Evolutionary conservation across 1,140 invertebrate genomes (phyloP), one percentile per base, ranked within the genome.

Genomic region (Heliconius congener): DNA sequence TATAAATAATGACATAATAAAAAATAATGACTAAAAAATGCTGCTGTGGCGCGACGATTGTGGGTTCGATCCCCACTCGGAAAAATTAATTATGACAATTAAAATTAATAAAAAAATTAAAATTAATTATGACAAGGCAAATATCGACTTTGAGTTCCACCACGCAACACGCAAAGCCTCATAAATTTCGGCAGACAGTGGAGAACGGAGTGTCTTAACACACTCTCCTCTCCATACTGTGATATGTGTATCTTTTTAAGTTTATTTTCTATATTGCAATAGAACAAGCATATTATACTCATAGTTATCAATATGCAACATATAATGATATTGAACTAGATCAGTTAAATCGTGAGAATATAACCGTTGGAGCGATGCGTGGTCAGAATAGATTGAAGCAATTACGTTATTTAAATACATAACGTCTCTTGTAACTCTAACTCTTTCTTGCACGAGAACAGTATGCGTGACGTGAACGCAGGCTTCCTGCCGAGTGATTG

Each of bases 401-500:
- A 80, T 78, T 84, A 81, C 77, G 60, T 66, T 77, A 55, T 82
- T 84, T 80, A 83, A 81, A 81, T 83, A 83, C 80, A 80, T 77
- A 71, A 74, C 71, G 78, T 79, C 81, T 87, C 84, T 85, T 87
- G 83, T 83, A 85, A 83, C 81, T 83, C 81, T 82, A 85, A 84
- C 83, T 84, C 81, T 83, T 85, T 82, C 82, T 79, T 84, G 81
- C 81, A 76, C 71, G 73, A 83, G 76, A 84, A 83, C 81, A 82
- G 82, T 76, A 79, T 82, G 80, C 80, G 81, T 83, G 84, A 86
- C 87, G 86, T 82, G 79, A 80, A 85, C 84, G 80, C 82, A 76
- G 77, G 84, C 86, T 90, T 90, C 87, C 88, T 87, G 88, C 83
- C 83, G 80, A 72, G 42, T 85, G 83, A 89, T 82, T 88, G 81